Base-by-base conservation (phyloP, 2,888 invertebrate genomes). In the Aleiodes testaceus region DNA sequence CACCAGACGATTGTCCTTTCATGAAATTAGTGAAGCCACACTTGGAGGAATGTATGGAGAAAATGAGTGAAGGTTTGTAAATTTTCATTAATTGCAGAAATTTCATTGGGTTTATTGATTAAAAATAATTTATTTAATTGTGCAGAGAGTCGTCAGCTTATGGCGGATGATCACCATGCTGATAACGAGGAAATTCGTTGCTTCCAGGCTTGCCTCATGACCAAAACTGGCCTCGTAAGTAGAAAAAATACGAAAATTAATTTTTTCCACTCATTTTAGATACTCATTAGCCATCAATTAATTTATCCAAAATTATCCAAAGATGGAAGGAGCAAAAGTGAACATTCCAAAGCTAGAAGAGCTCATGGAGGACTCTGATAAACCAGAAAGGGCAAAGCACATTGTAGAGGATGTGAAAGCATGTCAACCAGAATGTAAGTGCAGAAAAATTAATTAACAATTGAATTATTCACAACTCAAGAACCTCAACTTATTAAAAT, bases 171-270 rank as follows among this genome's bases (percentile, higher is more conserved):
- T 7, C 36, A 71, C n/a, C 45, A 30, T 7, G 53, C 20, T 12
- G 72, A 71, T 7, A 70, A 69, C 14, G 66, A 64, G 22, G 75
- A 76, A 22, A 71, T 73, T 12, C 55, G 64, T 18, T 74, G 74
- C 64, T 76, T 75, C 70, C 18, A 47, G 2, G 75, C 72, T 12
- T 76, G 76, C 22, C 20, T 73, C 11, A 47, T 71, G 66, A 44
- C 22, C 1, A 49, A 68, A 11, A 18, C 61, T 18, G 76, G 71
- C 55, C 1, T 77, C n/a, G 76, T 77, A 36, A 72, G 76, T 70
- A 47, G 30, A 52, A 11, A 65, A 69, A 50, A 52, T n/a, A 2
- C 7, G n/a, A 12, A 1, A 14, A 14, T 16, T 11, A 30, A 22
- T 20, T 66, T 9, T 53, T 47, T 11, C n/a, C n/a, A n/a, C n/a